A percentile compares a stretch with the other conserved stretches of the same genome.
Evolutionary conservation across 2,113 vertebrate species (phyloP).

Genomic region (Pongo pygmaeus): DNA sequence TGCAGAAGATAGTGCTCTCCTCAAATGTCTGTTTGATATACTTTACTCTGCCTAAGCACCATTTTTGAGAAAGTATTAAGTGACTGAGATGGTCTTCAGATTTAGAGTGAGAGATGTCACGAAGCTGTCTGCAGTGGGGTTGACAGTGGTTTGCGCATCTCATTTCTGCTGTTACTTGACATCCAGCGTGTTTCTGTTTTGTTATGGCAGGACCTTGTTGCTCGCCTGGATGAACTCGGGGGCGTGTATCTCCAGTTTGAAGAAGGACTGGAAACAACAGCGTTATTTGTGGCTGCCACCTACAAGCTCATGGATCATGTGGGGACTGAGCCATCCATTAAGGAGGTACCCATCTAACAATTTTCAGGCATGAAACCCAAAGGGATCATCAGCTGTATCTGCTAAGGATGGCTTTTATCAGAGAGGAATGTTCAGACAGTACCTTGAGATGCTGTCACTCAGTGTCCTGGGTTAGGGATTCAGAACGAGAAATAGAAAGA

Average conservation of each 20-base stretch:
- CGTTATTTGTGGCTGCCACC: constrained; percentile 94
- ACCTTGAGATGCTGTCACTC: not conserved
- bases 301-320: constrained; percentile 96
- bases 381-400: not conserved
- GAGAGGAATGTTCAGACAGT: not conserved
- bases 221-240: constrained; percentile 97
- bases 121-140: not conserved
- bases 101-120: not conserved
- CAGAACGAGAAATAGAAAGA: not conserved
- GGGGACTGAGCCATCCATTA: constrained; percentile 94
- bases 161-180: not conserved
- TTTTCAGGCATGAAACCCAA: not conserved
- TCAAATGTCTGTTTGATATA: not conserved
- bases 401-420: not conserved
- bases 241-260: constrained; percentile 98
- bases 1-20: not conserved
- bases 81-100: not conserved
- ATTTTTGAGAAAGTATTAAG: not conserved
- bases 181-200: not conserved
- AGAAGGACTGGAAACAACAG: constrained; percentile 96
- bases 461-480: not conserved
- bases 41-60: not conserved
- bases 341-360: constrained; percentile 87
- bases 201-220: constrained; percentile 92
- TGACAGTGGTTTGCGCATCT: not conserved